Evolutionary conservation across 2,888 invertebrate genomes (phyloP).

Genomic region (Epistrophella euchroma): DNA sequence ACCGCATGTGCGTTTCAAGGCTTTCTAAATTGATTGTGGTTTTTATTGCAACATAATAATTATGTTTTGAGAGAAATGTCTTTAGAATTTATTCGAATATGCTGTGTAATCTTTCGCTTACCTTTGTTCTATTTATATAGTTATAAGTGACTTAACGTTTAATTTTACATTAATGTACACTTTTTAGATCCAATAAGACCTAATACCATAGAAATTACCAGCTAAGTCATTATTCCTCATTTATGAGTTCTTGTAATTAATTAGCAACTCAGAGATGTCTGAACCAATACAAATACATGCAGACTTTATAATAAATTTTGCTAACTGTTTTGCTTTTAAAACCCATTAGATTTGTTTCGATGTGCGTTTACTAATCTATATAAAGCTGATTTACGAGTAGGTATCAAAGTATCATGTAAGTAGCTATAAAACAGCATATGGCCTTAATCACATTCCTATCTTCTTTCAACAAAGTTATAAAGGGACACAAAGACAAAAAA

Average conservation of each 20-base stretch:
- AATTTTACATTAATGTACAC: too few species aligned
- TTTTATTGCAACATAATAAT: too few species aligned
- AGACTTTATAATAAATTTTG: neutral
- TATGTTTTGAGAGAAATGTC: too few species aligned
- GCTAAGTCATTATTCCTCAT: neutral
- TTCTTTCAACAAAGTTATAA: constrained; percentile 31
- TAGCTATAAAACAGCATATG: constrained; percentile 44
- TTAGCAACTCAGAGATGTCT: neutral
- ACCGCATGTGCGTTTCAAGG: too few species aligned
- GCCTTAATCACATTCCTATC: constrained; percentile 48
- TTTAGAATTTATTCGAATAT: too few species aligned
- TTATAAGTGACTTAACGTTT: too few species aligned
- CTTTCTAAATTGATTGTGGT: too few species aligned
- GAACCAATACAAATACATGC: neutral
- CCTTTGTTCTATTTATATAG: too few species aligned
- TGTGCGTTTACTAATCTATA: constrained; percentile 14
- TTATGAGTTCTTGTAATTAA: constrained; percentile 23
- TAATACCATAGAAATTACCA: neutral
- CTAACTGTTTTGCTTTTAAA: constrained; percentile 13
- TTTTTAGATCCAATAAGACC: too few species aligned
- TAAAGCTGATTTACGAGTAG: constrained; percentile 23
- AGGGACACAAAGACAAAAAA: neutral
- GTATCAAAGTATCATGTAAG: constrained; percentile 34
- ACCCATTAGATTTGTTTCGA: constrained; percentile 32
- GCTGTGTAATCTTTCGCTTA: too few species aligned